Base-by-base conservation (phyloP, 2,113 vertebrate genomes). In the Bucco capensis region DNA sequence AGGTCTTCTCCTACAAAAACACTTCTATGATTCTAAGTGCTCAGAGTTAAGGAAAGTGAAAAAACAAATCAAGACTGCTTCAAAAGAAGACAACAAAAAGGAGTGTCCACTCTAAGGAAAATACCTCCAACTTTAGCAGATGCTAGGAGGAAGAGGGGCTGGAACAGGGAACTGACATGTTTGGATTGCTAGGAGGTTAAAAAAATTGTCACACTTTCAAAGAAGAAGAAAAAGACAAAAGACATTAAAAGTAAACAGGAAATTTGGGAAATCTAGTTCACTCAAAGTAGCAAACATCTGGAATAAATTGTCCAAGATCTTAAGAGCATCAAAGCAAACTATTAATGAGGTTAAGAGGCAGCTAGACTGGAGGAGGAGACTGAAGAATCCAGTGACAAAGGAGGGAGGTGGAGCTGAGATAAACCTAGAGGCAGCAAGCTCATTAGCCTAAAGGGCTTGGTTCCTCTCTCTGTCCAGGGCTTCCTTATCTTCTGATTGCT, bases 251-350 rank as follows among this genome's bases (percentile, higher is more conserved):
- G 60, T 94, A 96, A 96, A 96, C 96, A 96, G 96, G 96, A 96
- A 96, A 95, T 96, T 76, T 89, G 84, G 75, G 89, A 93, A 95
- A 87, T 89, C 92, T 89, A 87, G 92, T 96, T 94, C 86, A 70
- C 91, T 93, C 89, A 40, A 92, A 96, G 95, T 92, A 96, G 84
- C 71, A 94, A 94, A 83, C 96, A 96, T 96, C 96, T 96, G 96
- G 96, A 95, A 93, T 89, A 87, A 89, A 96, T 96, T 92, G 81
- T 87, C 89, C 89, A 92, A 85, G 91, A 93, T 79, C 44, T 96
- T 89, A 94, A 95, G 86, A 87, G 42, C 95, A 96, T 96, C 94
- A 96, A 96, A 95, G 95, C 46, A 30, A 86, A 89, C 47, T 67
- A 96, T 94, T 95, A 96, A 95, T 74, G 89, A 95, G 82, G 91